A percentile compares a stretch with the other conserved stretches of the same genome.
These are phyloP conservation scores for Papilio aristodemus DNA, from an alignment of 1,140 invertebrate species.

Conservation along the genomic window DNA sequence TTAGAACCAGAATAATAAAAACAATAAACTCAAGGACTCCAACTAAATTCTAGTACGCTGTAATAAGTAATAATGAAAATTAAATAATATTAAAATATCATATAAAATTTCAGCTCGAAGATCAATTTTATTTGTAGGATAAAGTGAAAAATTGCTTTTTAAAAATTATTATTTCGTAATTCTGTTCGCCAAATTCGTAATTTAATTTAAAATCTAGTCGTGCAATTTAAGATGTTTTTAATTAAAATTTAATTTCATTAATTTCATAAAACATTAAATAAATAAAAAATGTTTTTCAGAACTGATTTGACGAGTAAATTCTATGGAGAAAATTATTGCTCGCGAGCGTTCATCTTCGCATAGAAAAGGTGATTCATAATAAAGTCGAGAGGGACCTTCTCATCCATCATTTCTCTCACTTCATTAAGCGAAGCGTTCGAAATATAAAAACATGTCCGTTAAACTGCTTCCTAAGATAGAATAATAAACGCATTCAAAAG, in stretches of 20 bases:
- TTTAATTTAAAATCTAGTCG: background rate
- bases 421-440: conserved; percentile 60
- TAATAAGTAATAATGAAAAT: too few relatives aligned
- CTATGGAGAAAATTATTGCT: conserved; percentile 13
- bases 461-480: conserved; percentile 34
- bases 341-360: background rate
- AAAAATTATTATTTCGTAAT: too few relatives aligned
- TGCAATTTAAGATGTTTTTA: background rate
- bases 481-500: conserved; percentile 26
- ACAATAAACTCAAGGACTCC: background rate
- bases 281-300: background rate
- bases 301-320: conserved; percentile 30
- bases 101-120: too few relatives aligned
- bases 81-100: background rate
- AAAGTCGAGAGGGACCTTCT: conserved; percentile 35
- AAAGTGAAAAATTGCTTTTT: too few relatives aligned
- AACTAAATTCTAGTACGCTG: background rate
- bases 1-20: background rate
- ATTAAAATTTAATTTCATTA: background rate
- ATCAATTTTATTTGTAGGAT: too few relatives aligned
- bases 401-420: conserved; percentile 71
- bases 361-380: conserved; percentile 36
- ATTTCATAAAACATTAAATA: background rate
- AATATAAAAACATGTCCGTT: conserved; percentile 47
- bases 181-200: too few relatives aligned